phyloP scores from a whole-genome alignment of 2,113 vertebrate species.

The Pelecanoides urinatrix region DNA sequence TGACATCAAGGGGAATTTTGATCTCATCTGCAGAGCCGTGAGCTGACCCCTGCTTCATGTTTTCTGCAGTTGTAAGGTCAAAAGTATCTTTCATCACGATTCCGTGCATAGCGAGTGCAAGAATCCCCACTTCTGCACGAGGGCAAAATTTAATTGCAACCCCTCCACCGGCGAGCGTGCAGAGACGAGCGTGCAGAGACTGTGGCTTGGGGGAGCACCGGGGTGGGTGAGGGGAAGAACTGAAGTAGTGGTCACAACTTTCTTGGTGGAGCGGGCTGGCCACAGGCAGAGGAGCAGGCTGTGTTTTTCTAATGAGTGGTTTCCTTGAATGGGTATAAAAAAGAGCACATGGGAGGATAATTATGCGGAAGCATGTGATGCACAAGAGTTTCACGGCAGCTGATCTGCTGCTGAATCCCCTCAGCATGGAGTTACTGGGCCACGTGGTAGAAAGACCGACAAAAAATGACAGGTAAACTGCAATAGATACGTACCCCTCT shows the following conservation, averaged over 20 bases:
- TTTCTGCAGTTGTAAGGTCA: background rate
- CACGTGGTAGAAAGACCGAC: accelerated
- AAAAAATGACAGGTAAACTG: background rate
- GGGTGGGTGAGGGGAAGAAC: background rate
- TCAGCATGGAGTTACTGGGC: background rate
- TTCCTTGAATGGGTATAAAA: background rate
- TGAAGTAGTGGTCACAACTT: background rate
- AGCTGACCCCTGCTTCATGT: background rate
- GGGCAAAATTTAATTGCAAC: background rate
- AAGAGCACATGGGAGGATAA: background rate
- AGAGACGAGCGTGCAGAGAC: background rate
- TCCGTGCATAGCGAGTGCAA: background rate
- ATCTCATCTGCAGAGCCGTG: background rate
- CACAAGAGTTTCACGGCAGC: background rate
- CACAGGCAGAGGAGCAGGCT: background rate
- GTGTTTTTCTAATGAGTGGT: background rate
- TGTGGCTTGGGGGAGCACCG: accelerated
- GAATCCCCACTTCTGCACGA: background rate
- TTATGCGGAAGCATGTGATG: background rate
- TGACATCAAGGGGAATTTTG: background rate
- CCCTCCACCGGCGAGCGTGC: accelerated
- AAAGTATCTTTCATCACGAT: background rate
- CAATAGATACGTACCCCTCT: background rate
- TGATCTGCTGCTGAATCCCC: accelerated
- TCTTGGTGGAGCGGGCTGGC: background rate